Conservation (phyloP, 2,888 invertebrate species). For the Labia minor region DNA sequence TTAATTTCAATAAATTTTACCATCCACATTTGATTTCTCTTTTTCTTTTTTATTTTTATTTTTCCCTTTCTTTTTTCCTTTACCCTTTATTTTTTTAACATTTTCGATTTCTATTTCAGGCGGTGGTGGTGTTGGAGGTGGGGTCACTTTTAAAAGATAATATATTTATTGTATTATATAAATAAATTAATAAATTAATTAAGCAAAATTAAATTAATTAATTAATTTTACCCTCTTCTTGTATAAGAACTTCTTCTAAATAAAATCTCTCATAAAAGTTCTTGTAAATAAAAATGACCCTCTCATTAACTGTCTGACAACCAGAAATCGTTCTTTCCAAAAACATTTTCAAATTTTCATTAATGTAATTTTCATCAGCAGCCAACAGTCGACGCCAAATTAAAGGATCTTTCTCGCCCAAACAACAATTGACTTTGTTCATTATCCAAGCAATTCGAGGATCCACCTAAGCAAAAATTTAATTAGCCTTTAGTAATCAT, state of each 20-base stretch:
- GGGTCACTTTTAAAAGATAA: neutral
- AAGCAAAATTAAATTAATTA: no score
- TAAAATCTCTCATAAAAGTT: conserved; percentile 59
- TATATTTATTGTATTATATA: neutral
- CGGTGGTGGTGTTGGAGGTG: neutral
- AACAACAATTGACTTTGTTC: neutral
- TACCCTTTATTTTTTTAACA: conserved; percentile 29
- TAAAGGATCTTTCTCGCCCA: neutral
- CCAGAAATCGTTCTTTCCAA: conserved; percentile 43
- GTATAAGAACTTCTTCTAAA: conserved; percentile 60
- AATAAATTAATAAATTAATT: no score
- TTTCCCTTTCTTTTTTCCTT: conserved; percentile 29
- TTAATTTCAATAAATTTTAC: conserved; percentile 23
- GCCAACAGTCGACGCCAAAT: neutral
- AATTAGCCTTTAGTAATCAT: no score
- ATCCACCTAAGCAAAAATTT: neutral
- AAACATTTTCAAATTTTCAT: conserved; percentile 43
- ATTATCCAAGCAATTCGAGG: neutral
- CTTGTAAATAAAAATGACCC: conserved; percentile 55
- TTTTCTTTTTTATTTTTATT: conserved; percentile 31
- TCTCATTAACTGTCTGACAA: conserved; percentile 42
- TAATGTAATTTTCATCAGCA: conserved; percentile 40
- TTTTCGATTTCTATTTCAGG: conserved; percentile 19
- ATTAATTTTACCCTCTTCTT: conserved; percentile 68
- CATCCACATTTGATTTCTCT: conserved; percentile 33